Percentiles rank a stretch among this genome's conserved stretches.
These are phyloP conservation scores for Rhadina sibilatrix DNA, from an alignment of 2,113 vertebrate species.

Conservation along the genomic window DNA sequence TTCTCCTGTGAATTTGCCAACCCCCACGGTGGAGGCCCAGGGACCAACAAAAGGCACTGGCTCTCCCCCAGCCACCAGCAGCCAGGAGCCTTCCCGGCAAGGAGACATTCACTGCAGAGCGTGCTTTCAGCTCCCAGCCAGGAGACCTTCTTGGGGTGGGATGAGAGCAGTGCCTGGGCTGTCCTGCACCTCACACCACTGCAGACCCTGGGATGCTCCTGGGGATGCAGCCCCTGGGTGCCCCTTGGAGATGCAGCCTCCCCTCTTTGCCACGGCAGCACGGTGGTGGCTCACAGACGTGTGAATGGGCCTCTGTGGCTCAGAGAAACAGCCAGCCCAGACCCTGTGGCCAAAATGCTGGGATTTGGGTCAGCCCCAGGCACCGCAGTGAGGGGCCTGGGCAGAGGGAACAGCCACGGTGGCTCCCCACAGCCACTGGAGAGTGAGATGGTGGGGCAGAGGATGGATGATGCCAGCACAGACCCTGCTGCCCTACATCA, in stretches of 20 bases:
- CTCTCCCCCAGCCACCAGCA: neutral
- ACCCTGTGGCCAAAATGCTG: neutral
- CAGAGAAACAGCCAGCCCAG: accelerated
- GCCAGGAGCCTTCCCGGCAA: neutral
- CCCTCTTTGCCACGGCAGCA: neutral
- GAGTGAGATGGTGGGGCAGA: neutral
- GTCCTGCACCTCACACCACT: accelerated
- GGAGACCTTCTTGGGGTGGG: neutral
- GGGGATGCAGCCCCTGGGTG: neutral
- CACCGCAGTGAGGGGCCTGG: accelerated
- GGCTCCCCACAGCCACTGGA: neutral
- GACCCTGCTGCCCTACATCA: accelerated
- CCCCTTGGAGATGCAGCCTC: neutral
- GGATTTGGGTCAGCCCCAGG: neutral
- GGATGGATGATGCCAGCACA: accelerated
- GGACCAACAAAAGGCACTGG: conserved; percentile 7
- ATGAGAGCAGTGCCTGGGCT: accelerated
- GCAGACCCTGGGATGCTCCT: neutral
- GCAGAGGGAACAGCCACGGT: neutral
- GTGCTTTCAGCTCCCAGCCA: neutral
- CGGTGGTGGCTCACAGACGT: neutral
- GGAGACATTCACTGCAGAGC: neutral
- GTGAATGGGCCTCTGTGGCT: neutral
- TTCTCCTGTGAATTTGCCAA: neutral
- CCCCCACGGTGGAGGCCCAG: neutral